phyloP scores from a whole-genome alignment of 1,140 invertebrate genomes.

The Probaryconus sp. region DNA sequence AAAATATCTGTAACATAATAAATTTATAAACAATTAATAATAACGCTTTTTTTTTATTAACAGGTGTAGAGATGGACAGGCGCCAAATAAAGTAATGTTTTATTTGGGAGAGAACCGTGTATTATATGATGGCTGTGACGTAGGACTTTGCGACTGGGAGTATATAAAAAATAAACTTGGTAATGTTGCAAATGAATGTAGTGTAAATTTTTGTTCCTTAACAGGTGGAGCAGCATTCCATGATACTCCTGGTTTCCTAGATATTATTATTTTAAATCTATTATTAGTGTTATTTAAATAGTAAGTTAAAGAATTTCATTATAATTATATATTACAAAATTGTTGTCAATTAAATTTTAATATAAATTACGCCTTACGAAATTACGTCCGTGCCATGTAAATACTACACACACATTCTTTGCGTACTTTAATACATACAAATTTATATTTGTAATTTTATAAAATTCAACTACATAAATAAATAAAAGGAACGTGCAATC shows the following conservation, averaged over 20 bases:
- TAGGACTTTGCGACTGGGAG: conserved; percentile 78
- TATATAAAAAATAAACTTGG: conserved; percentile 73
- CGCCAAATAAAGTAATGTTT: conserved; percentile 77
- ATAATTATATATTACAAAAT: too few species aligned
- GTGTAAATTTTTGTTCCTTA: conserved; percentile 63
- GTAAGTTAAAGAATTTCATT: neutral
- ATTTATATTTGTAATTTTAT: too few species aligned
- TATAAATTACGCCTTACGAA: too few species aligned
- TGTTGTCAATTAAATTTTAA: too few species aligned
- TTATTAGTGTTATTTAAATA: conserved; percentile 9
- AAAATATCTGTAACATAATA: too few species aligned
- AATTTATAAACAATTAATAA: neutral
- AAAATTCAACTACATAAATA: too few species aligned
- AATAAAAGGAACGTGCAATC: too few species aligned
- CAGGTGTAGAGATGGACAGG: conserved; percentile 71
- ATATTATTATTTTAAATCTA: conserved; percentile 45
- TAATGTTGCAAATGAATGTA: conserved; percentile 56
- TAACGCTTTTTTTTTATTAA: conserved; percentile 36
- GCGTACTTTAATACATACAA: too few species aligned
- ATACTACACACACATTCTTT: too few species aligned
- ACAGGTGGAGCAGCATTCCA: conserved; percentile 53
- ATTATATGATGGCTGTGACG: conserved; percentile 75
- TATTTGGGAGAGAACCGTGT: conserved; percentile 75
- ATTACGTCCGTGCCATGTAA: too few species aligned
- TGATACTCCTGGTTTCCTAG: conserved; percentile 61